Evolutionary conservation across 1,140 invertebrate genomes (phyloP), one percentile per base, ranked within the genome.

Genomic region (Oreohelix idahoensis): DNA sequence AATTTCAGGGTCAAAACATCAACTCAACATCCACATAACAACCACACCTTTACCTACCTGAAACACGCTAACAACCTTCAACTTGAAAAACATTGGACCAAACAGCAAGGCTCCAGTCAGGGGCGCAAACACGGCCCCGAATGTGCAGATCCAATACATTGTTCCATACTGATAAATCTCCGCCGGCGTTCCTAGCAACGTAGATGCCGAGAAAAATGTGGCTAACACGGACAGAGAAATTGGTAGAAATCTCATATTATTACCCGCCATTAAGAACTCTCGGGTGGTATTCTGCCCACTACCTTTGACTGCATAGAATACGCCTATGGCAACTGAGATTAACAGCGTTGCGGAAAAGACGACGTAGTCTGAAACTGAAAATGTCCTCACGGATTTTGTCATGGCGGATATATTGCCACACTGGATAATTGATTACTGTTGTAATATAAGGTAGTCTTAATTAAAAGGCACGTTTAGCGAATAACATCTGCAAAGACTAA

Each of bases 151-250:
- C 86, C 87, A 88, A 81, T 91, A 92, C 80, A 88, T 87, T 1
- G 86, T 88, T 20, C 91, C 91, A 79, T 86, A 88, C 69, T 85
- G 70, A 49, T 92, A 92, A 23, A 92, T 88, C 84, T 92, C 91
- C 23, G 85, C 87, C 13, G 91, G 88, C 49, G 88, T 90, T 39
- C 89, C 90, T 17, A 89, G 84, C 51, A 89, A 95, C 5, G 96
- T 97, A 51, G 97, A 96, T 66, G 96, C 97, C 0, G 96, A 97
- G 89, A 97, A 95, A 90, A 97, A 97, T 92, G 96, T 96, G 92
- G 92, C 88, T 58, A 92, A 83, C 42, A 91, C 89, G 58, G 89
- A 90, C 76, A 91, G 75, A 1, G 90, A 85, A 66, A 90, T 83
- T 0, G 90, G 90, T 26, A 90, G 80, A 42, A 87, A 85, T 1